Conservation (phyloP, 2,113 vertebrate genomes). For the Rattus norvegicus region GRCr8 NC_086022.1:48186501-48187000, state of each 20-base stretch:
- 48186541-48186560: background rate
- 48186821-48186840: constrained; percentile 68
- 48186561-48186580: no score
- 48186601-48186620: background rate
- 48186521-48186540: background rate
- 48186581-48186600: background rate
- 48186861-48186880: constrained; percentile 48
- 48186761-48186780: constrained; percentile 76
- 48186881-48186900: constrained; percentile 52
- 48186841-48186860: constrained; percentile 65
- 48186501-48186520: background rate
- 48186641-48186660: constrained; percentile 54
- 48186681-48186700: constrained; percentile 74
- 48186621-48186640: constrained; percentile 52
- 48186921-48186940: background rate
- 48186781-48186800: constrained; percentile 67
- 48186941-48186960: constrained; percentile 25
- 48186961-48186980: constrained; percentile 38
- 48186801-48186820: constrained; percentile 71
- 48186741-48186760: constrained; percentile 71
- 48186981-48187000: constrained; percentile 46
- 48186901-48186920: constrained; percentile 63
- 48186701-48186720: constrained; percentile 77
- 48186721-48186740: constrained; percentile 68
- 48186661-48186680: constrained; percentile 69